These are phyloP conservation scores for Sinotaia quadrata DNA, from an alignment of 2,888 invertebrate genomes.

Conservation along the genomic window DNA sequence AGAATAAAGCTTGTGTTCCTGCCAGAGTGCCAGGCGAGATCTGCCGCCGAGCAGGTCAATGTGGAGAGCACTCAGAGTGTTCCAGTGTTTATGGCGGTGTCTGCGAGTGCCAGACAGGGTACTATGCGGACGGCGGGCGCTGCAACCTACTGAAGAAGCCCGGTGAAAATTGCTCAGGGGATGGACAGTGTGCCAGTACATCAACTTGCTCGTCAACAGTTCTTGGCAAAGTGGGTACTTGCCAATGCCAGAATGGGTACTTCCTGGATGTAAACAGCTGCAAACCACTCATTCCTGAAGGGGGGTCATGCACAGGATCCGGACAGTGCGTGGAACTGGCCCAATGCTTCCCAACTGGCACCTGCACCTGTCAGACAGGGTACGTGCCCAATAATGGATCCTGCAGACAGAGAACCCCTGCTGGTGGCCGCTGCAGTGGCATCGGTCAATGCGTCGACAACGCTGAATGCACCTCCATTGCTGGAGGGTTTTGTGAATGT, in stretches of 20 bases:
- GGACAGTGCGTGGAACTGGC: slow-evolving; percentile 22
- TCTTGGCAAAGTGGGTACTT: not conserved
- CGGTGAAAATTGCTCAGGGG: slow-evolving; percentile 4
- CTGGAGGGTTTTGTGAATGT: slow-evolving; percentile 25
- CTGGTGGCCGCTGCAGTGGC: slow-evolving; percentile 19
- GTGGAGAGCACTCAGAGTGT: slow-evolving; percentile 31
- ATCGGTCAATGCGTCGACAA: slow-evolving; percentile 29
- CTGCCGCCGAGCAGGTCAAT: slow-evolving; percentile 27
- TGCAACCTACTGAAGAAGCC: slow-evolving; percentile 16
- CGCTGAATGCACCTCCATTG: slow-evolving; percentile 27
- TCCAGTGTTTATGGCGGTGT: slow-evolving; percentile 10
- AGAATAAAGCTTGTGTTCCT: not conserved
- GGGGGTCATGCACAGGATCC: slow-evolving; percentile 19
- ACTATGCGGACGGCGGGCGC: slow-evolving; percentile 4
- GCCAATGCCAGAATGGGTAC: slow-evolving; percentile 27
- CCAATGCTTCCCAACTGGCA: slow-evolving; percentile 4
- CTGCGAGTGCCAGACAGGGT: slow-evolving; percentile 25
- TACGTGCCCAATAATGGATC: slow-evolving; percentile 27
- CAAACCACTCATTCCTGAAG: slow-evolving; percentile 8
- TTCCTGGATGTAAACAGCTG: slow-evolving; percentile 13
- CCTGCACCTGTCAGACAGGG: slow-evolving; percentile 26
- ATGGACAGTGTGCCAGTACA: slow-evolving; percentile 21
- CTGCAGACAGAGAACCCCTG: slow-evolving; percentile 23
- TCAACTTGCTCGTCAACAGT: slow-evolving; percentile 12
- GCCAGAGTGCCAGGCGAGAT: slow-evolving; percentile 18